Evolutionary conservation across 2,113 vertebrate species (phyloP).

Genomic region (Menura novaehollandiae): DNA sequence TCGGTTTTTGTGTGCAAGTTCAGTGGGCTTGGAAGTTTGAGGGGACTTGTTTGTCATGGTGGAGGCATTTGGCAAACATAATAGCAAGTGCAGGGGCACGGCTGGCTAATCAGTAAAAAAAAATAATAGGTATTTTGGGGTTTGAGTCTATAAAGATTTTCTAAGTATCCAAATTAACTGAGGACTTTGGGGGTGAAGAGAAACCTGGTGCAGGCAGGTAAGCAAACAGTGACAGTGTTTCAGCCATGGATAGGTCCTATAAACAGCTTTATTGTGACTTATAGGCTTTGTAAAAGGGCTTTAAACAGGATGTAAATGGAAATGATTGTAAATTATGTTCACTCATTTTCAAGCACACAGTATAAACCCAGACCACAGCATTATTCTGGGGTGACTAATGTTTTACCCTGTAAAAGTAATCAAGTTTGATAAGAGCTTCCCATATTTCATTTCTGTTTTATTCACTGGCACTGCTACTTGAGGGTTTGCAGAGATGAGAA

Average conservation of each 20-base stretch:
- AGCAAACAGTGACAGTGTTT: not conserved
- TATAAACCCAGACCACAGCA: not conserved
- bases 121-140: not conserved
- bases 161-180: not conserved
- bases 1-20: not conserved
- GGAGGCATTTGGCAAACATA: not conserved
- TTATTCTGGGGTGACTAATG: slow-evolving; percentile 1
- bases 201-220: not conserved
- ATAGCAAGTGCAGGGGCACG: not conserved
- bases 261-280: not conserved
- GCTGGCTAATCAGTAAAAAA: not conserved
- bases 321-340: not conserved
- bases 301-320: not conserved
- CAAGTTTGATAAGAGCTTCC: not conserved
- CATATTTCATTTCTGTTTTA: not conserved
- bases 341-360: not conserved
- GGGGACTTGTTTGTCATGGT: not conserved
- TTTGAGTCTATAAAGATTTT: not conserved
- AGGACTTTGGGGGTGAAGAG: not conserved
- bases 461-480: not conserved
- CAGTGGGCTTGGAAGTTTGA: not conserved
- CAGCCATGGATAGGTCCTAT: not conserved
- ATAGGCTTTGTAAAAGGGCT: not conserved
- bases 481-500: not conserved
- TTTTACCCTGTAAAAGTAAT: not conserved